Conservation (phyloP, 1,140 invertebrate genomes). For the Drosophila seguyi region DNA sequence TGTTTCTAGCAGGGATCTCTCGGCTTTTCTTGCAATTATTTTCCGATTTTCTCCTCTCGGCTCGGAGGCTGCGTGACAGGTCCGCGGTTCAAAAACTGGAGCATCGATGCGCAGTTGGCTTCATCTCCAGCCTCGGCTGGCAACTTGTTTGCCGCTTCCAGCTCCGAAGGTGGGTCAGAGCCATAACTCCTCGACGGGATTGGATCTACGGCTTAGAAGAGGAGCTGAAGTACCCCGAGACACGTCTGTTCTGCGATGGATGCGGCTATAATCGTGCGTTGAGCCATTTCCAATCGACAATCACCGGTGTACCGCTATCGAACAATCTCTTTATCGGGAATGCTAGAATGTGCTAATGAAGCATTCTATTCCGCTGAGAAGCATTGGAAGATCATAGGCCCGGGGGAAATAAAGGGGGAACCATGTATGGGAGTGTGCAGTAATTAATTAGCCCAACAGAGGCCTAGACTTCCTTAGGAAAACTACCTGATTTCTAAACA, state of each 20-base stretch:
- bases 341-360: slow-evolving; percentile 74
- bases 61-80: slow-evolving; percentile 73
- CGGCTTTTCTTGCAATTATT: slow-evolving; percentile 79
- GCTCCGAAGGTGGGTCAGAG: slow-evolving; percentile 76
- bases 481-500: neutral
- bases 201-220: slow-evolving; percentile 1
- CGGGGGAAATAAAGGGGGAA: too few relatives aligned
- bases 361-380: slow-evolving; percentile 27
- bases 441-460: slow-evolving; percentile 7
- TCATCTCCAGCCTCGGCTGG: slow-evolving; percentile 24
- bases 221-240: neutral
- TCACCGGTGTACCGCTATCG: slow-evolving; percentile 73
- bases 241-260: slow-evolving; percentile 32
- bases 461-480: neutral
- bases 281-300: slow-evolving; percentile 73
- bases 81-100: slow-evolving; percentile 76
- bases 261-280: slow-evolving; percentile 46
- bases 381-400: neutral
- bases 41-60: slow-evolving; percentile 76
- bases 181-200: slow-evolving; percentile 69
- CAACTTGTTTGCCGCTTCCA: slow-evolving; percentile 57
- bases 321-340: slow-evolving; percentile 69
- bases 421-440: neutral
- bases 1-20: slow-evolving; percentile 73
- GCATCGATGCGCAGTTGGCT: slow-evolving; percentile 66